Conservation (phyloP, 2,888 invertebrate species). For the Conus canariensis region DNA sequence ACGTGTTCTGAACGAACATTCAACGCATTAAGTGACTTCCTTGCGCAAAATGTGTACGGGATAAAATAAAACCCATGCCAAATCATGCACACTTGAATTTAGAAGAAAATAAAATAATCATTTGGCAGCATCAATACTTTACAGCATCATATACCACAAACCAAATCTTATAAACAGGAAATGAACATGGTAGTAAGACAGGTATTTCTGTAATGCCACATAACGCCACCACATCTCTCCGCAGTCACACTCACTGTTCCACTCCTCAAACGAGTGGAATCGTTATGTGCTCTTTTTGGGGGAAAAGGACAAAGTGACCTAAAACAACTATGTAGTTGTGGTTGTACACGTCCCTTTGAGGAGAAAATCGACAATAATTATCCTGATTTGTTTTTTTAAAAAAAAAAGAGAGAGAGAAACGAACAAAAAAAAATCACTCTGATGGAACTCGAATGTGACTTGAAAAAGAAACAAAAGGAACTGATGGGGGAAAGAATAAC, state of each 20-base stretch:
- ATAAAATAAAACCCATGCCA: background rate
- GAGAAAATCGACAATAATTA: background rate
- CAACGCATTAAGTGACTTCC: too few species aligned
- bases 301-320: background rate
- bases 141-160: background rate
- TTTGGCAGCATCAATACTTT: constrained; percentile 19
- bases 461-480: too few species aligned
- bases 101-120: background rate
- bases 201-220: constrained; percentile 25
- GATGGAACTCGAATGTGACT: too few species aligned
- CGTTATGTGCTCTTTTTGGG: background rate
- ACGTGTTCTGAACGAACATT: too few species aligned
- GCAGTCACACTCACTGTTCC: background rate
- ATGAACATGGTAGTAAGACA: background rate
- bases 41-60: background rate
- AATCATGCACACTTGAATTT: background rate
- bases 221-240: background rate
- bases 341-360: background rate
- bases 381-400: too few species aligned
- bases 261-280: background rate
- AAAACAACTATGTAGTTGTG: background rate
- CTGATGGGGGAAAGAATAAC: too few species aligned
- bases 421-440: too few species aligned
- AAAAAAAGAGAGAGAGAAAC: too few species aligned
- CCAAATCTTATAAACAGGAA: background rate